Conservation (phyloP, 2,888 invertebrate species). For the Epinotia bilunana region DNA sequence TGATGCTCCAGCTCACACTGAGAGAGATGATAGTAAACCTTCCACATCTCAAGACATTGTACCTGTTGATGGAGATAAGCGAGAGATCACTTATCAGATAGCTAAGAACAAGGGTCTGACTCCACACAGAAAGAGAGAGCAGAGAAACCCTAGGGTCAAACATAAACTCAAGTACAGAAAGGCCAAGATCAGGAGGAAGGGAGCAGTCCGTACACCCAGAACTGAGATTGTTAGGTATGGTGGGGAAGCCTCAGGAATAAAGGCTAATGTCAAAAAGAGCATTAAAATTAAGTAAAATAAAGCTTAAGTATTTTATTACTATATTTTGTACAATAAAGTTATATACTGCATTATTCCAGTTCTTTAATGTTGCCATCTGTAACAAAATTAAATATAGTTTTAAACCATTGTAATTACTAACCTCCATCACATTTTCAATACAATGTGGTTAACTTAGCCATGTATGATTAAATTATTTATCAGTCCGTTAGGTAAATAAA, state of each 20-base stretch:
- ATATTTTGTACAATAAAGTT: constrained; percentile 58
- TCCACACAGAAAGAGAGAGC: constrained; percentile 95
- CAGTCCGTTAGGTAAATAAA: too few species aligned
- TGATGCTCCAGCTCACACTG: constrained; percentile 64
- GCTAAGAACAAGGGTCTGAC: constrained; percentile 98
- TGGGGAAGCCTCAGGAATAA: constrained; percentile 98
- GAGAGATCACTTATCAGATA: constrained; percentile 96
- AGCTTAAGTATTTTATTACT: constrained; percentile 37
- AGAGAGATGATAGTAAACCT: constrained; percentile 65
- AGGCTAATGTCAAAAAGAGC: constrained; percentile 94
- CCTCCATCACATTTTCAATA: too few species aligned
- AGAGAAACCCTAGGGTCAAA: constrained; percentile 97
- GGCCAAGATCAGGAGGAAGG: constrained; percentile 96
- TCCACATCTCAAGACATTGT: constrained; percentile 65
- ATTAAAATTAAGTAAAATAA: constrained; percentile 90
- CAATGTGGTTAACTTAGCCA: too few species aligned
- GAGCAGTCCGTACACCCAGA: constrained; percentile 94
- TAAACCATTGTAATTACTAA: neutral
- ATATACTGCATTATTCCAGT: constrained; percentile 34
- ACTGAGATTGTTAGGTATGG: constrained; percentile 92
- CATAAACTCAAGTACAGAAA: constrained; percentile 96
- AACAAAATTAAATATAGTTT: constrained; percentile 56
- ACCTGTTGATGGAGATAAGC: constrained; percentile 84
- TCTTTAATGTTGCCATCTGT: constrained; percentile 80
- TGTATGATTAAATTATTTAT: too few species aligned